Conservation (phyloP, 2,888 invertebrate species). For the Blastobasis adustella region DNA sequence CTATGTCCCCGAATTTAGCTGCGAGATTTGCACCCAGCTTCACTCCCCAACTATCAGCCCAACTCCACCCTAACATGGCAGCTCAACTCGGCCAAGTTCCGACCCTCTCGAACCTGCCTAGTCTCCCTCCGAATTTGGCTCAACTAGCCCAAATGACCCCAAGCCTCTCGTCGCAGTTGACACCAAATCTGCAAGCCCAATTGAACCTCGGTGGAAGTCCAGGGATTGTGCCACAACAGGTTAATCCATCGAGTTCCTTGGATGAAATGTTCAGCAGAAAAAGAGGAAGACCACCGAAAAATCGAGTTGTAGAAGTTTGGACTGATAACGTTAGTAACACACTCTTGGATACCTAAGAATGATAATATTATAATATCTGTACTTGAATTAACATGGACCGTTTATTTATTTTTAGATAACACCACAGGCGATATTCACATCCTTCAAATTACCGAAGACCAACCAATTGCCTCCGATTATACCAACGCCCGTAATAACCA, state of each 20-base stretch:
- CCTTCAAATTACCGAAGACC: conserved; percentile 91
- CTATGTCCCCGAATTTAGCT: conserved; percentile 74
- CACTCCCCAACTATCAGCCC: conserved; percentile 61
- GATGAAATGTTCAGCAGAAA: conserved; percentile 95
- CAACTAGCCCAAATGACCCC: conserved; percentile 68
- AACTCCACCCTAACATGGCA: conserved; percentile 66
- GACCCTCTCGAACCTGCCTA: conserved; percentile 43
- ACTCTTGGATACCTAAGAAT: not conserved
- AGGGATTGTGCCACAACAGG: conserved; percentile 50
- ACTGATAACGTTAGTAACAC: conserved; percentile 82
- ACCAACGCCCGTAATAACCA: conserved; percentile 55
- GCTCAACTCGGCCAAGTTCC: conserved; percentile 65
- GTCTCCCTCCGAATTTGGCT: conserved; percentile 60
- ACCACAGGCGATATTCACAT: conserved; percentile 94
- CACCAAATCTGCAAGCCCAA: conserved; percentile 62
- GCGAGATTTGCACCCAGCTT: conserved; percentile 75
- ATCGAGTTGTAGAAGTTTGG: conserved; percentile 94
- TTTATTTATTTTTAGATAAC: conserved; percentile 62
- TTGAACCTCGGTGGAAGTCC: conserved; percentile 54
- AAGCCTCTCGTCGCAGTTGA: conserved; percentile 53
- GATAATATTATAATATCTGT: not conserved
- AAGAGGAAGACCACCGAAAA: conserved; percentile 97
- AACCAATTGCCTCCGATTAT: conserved; percentile 59
- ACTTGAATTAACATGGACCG: not conserved
- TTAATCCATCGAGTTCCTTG: conserved; percentile 79